Evolutionary conservation across 2,113 vertebrate genomes (phyloP), one percentile per base, ranked within the genome.

Genomic region (Mustela lutreola): DNA sequence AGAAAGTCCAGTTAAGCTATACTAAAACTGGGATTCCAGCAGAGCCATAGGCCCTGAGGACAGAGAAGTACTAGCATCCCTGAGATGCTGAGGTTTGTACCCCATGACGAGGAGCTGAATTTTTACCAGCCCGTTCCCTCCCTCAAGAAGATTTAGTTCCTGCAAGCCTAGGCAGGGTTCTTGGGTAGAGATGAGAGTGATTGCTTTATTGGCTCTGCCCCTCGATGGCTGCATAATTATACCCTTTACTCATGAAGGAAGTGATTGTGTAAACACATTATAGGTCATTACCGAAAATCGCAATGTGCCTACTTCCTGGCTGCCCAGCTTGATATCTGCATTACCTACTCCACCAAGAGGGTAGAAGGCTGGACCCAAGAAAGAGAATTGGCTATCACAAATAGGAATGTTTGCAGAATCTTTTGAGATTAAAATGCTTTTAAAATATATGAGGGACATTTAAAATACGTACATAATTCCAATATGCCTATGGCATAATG

Each of bases 181-280:
- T 82, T 93, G 26, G 67, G 33, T 42, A 73, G 36, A 94, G 75
- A 78, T 0, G 2, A 95, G 71, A 87, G 71, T n/a, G 73, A 80
- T 75, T 92, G 87, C 33, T 95, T 96, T 84, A 70, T 81, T 94
- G 80, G 92, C 39, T 80, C 48, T 92, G 48, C 79, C 79, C 36
- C 12, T 94, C 18, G 24, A 1, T 90, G 15, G 58, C 60, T 92
- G 31, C 62, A 58, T 53, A 89, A 92, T 94, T 96, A 83, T 84
- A 89, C 31, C 90, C 81, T 97, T 94, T 89, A 87, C 63, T 91
- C 83, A 79, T 73, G 80, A 97, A 90, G 48, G 62, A 93, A 97
- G 62, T 62, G 84, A 80, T 62, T 95, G 63, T 87, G 71, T 92
- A 91, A 94, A 93, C 81, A 96, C 39, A 92, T 90, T 67, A 79